Evolutionary conservation across 1,140 invertebrate genomes (phyloP), one percentile per base, ranked within the genome.

Genomic region (Drosophila funebris): DNA sequence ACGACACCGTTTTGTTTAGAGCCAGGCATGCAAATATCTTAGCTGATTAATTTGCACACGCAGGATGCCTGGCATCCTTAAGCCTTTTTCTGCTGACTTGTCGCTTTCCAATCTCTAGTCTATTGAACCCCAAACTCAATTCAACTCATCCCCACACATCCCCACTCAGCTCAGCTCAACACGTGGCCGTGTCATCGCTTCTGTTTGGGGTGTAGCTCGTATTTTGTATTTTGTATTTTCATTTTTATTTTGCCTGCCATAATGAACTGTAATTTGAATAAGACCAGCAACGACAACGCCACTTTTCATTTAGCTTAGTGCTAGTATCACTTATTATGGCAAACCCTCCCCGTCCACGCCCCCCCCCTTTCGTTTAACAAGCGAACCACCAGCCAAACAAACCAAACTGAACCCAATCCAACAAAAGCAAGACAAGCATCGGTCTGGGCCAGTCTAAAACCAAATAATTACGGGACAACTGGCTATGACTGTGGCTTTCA

Each of bases 241-340:
- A 29, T 20, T 33, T 7, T 14, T 76, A 58, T 60, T 80, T 61
- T 73, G 62, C 78, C 76, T 68, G 70, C 73, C 82, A 72, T 87
- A 85, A 85, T 87, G 77, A 85, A 70, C 76, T 76, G 82, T 88
- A 87, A 87, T 87, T 87, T 87, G 82, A 78, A 88, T 82, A 85
- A 80, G 81, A 73, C 63, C 76, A 73, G 52, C 46, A 54, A 9
- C 46, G 58, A 29, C 29, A 7, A n/a, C 39, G 20, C 61, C 73
- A 71, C 75, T 87, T 87, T 85, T 85, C 81, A 85, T 85, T 85
- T 87, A 76, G 82, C 82, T 85, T 85, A 85, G 70, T 85, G 82
- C 77, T 77, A 60, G 27, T 50, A 54, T 76, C 52, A 54, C 72
- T 69, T 64, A 76, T 84, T 84, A 69, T 84, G 67, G 58, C 58